Conservation (phyloP, 2,888 invertebrate genomes). For the Hydroisotoma schaefferi region DNA sequence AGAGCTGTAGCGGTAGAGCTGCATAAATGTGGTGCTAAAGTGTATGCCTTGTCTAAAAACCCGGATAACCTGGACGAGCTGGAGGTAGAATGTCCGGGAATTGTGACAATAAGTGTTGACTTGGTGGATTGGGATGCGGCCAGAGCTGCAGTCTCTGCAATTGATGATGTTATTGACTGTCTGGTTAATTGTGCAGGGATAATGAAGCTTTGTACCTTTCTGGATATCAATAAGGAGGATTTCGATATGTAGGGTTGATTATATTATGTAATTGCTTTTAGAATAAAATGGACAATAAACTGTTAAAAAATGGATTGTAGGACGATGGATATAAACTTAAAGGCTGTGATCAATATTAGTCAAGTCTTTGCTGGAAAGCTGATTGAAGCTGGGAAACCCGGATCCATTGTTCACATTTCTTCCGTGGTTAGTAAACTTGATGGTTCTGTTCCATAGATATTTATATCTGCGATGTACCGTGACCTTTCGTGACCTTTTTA, state of each 20-base stretch:
- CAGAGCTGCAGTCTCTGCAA: constrained; percentile 49
- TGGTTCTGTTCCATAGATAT: no score
- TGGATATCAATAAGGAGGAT: constrained; percentile 52
- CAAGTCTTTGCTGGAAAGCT: constrained; percentile 55
- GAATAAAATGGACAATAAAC: no score
- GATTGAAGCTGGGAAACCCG: constrained; percentile 52
- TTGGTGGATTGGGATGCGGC: constrained; percentile 54
- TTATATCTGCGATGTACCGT: constrained; percentile 51
- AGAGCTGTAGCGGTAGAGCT: constrained; percentile 51
- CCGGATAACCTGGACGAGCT: constrained; percentile 51
- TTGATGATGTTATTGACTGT: constrained; percentile 53
- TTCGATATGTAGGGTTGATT: constrained; percentile 53
- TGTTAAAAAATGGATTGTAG: neutral
- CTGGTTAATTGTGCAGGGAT: constrained; percentile 57
- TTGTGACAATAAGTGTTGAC: constrained; percentile 52
- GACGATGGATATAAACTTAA: constrained; percentile 51
- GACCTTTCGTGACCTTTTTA: constrained; percentile 52
- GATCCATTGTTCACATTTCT: constrained; percentile 56
- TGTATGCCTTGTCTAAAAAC: constrained; percentile 52
- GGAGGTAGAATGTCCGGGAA: constrained; percentile 48
- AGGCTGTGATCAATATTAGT: constrained; percentile 54
- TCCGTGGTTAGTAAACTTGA: constrained; percentile 50
- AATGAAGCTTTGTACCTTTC: constrained; percentile 50
- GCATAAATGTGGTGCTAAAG: constrained; percentile 51
- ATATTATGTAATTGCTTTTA: no score